phyloP scores from a whole-genome alignment of 1,140 invertebrate species.

The Batillaria attramentaria region DNA sequence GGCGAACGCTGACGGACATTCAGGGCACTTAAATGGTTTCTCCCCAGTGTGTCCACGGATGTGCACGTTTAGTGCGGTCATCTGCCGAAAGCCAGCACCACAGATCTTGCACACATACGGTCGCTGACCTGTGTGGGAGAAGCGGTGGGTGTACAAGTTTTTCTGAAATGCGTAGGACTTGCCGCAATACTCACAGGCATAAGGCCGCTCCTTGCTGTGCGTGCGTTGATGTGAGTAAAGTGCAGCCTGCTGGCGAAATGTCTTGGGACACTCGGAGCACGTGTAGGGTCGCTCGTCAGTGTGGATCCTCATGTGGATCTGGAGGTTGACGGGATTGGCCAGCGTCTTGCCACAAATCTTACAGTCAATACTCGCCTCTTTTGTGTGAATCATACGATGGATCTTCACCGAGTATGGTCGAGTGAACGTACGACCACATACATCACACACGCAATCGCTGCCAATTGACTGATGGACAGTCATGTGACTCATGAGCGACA shows the following conservation, averaged over 20 bases:
- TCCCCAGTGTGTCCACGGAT: background rate
- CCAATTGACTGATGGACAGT: background rate
- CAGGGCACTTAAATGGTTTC: background rate
- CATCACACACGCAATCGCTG: background rate
- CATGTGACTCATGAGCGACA: background rate
- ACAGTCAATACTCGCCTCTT: background rate
- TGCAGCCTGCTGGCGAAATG: background rate
- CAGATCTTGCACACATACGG: constrained; percentile 18
- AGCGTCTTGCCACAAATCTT: constrained; percentile 16
- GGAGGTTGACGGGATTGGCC: background rate
- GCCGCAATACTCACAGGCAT: constrained; percentile 18
- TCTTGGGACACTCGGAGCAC: constrained; percentile 2
- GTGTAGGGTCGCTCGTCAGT: constrained; percentile 27
- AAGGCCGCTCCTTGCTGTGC: constrained; percentile 13
- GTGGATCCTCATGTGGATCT: constrained; percentile 15
- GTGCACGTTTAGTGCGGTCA: constrained; percentile 15
- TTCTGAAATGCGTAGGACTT: background rate
- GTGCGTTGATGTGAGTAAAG: background rate
- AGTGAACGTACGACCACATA: constrained; percentile 6
- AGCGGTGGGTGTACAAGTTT: background rate
- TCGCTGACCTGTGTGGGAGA: constrained; percentile 19
- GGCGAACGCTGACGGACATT: constrained; percentile 3
- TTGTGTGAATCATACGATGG: constrained; percentile 13
- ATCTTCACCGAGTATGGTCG: background rate
- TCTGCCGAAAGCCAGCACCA: constrained; percentile 8